Conservation (phyloP, 2,113 vertebrate species). For the Tyto alba region DNA sequence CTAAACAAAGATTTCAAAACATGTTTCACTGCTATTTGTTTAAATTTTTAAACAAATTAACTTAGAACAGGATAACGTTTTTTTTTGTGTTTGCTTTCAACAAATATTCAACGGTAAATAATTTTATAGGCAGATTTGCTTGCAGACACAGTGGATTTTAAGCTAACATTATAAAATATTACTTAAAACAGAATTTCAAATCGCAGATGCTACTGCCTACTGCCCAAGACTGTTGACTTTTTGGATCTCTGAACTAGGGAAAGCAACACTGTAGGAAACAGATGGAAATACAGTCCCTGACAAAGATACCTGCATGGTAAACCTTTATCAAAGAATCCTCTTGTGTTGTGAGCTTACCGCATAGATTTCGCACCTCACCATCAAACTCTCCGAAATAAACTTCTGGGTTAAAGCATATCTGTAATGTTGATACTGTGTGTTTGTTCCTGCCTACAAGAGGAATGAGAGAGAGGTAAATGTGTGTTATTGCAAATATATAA, state of each 20-base stretch:
- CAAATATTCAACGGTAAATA: background rate
- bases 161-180: background rate
- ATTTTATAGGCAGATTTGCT: background rate
- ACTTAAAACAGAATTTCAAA: background rate
- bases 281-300: background rate
- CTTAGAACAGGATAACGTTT: background rate
- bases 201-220: background rate
- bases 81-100: background rate
- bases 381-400: background rate
- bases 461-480: background rate
- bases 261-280: background rate
- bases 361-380: background rate
- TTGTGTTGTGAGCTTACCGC: background rate
- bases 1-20: background rate
- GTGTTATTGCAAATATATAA: slow-evolving; percentile 13
- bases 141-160: background rate
- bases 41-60: background rate
- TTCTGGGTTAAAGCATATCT: background rate
- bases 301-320: background rate
- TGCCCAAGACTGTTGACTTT: background rate
- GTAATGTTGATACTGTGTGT: background rate
- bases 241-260: background rate
- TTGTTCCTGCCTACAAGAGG: background rate
- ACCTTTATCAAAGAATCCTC: background rate
- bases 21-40: background rate